Evolutionary conservation across 1,140 invertebrate species (phyloP).

Genomic region (Drosophila sulfurigaster): DNA sequence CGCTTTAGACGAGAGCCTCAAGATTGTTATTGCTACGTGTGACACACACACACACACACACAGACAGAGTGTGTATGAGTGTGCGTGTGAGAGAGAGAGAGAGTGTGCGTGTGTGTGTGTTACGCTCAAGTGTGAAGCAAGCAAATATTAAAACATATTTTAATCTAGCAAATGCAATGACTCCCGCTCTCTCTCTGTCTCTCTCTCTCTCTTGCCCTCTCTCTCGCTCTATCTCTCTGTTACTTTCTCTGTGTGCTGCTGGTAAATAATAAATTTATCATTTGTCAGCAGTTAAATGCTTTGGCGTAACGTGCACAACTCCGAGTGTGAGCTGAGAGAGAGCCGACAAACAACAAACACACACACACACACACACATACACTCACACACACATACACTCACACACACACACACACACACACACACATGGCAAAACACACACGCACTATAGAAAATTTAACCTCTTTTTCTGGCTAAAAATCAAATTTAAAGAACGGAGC

Average conservation of each 20-base stretch:
- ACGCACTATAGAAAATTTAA: too few species aligned
- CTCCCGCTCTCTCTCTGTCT: slow-evolving; percentile 14
- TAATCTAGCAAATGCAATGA: slow-evolving; percentile 77
- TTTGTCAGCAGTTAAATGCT: slow-evolving; percentile 83
- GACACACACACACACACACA: not conserved
- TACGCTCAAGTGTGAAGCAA: slow-evolving; percentile 57
- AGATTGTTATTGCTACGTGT: slow-evolving; percentile 48
- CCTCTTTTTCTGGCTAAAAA: too few species aligned
- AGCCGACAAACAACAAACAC: not conserved
- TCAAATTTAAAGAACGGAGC: too few species aligned
- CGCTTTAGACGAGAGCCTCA: slow-evolving; percentile 29
- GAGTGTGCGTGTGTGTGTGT: slow-evolving; percentile 9
- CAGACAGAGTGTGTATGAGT: not conserved
- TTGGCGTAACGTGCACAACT: slow-evolving; percentile 49
- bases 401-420: not conserved
- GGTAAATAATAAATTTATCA: slow-evolving; percentile 84
- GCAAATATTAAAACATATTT: slow-evolving; percentile 83
- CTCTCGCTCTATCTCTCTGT: slow-evolving; percentile 18
- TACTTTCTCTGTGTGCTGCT: slow-evolving; percentile 41
- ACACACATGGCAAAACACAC: too few species aligned
- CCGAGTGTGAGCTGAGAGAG: slow-evolving; percentile 13
- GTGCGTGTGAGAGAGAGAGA: too few species aligned
- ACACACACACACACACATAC: not conserved
- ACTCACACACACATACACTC: not conserved
- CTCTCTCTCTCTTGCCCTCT: not conserved